Evolutionary conservation across 1,140 invertebrate species (phyloP).

Genomic region (Proales similis): DNA sequence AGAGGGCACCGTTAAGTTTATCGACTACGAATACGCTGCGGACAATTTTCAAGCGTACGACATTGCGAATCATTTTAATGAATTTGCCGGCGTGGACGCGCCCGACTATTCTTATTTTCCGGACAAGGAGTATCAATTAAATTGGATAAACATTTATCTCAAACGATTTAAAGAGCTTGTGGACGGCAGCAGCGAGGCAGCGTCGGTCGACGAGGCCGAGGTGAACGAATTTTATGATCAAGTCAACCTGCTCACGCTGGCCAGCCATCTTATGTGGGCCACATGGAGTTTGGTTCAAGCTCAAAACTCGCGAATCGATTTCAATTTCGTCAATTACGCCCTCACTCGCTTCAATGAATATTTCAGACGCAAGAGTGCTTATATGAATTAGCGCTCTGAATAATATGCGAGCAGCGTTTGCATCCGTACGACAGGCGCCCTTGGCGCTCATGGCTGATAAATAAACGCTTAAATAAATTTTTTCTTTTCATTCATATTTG

Average conservation of each 20-base stretch:
- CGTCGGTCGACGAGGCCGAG: conserved; percentile 54
- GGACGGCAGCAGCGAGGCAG: conserved; percentile 5
- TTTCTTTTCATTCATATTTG: no score
- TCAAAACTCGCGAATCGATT: conserved; percentile 79
- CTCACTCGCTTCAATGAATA: conserved; percentile 45
- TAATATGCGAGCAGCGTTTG: no score
- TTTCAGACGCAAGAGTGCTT: conserved; percentile 41
- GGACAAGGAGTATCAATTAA: conserved; percentile 59
- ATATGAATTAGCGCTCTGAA: no score
- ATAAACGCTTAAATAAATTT: no score
- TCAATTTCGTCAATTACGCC: conserved; percentile 66
- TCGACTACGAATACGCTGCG: conserved; percentile 92
- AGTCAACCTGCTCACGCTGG: conserved; percentile 66
- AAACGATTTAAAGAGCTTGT: conserved; percentile 13
- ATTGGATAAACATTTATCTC: conserved; percentile 30
- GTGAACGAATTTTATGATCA: conserved; percentile 66
- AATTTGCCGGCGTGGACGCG: conserved; percentile 74
- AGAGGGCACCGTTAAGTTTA: conserved; percentile 69
- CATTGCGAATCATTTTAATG: conserved; percentile 94
- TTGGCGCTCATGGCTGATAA: no score
- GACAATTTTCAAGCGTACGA: conserved; percentile 91
- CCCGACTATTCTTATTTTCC: conserved; percentile 64
- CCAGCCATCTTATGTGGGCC: conserved; percentile 82
- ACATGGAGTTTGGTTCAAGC: conserved; percentile 85
- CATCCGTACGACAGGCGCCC: no score